Base-by-base conservation (phyloP, 2,797 vertebrate species). In the Naso thynnoides region DNA sequence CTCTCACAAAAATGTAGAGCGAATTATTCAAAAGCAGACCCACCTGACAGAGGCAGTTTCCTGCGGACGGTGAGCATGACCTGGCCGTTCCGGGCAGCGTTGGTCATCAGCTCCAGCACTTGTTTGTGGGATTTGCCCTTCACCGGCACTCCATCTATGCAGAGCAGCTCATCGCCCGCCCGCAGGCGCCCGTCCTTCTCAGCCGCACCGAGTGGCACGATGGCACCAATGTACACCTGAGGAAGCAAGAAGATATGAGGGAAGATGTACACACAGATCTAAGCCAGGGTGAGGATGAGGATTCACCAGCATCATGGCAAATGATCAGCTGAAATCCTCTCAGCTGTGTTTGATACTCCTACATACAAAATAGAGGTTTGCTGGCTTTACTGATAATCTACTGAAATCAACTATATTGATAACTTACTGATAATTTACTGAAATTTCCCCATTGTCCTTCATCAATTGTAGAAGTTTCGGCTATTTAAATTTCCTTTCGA, bases 61-160 rank as follows among this genome's bases (percentile, higher is more conserved):
- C 98, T 94, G 69, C 97, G 94, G 53, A 99, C 97, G 0, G 98
- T 99, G 19, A 99, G 93, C 90, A 99, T 91, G 88, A 99, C 98
- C 54, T 99, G 98, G 13, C 98, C 98, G 0, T 99, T 99, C 11
- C 97, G 96, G n/a, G 98, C 98, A 0, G 98, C 98, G 0, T 97
- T 96, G 44, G 97, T 99, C 98, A 99, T 99, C 47, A 99, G 92
- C 83, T 99, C 98, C 89, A 99, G 87, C 58, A 99, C 98, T 68
- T 99, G 98, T 76, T 98, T 98, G 94, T 99, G 98, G 3, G 98
- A 96, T 88, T 97, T 98, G 66, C 97, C 97, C 83, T 97, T 99
- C 5, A 99, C 96, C 0, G 96, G 93, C 61, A 98, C 94, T 0
- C 98, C 96, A 4, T 99, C 98, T 6, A 99, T 99, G 54, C 97